Percentiles rank a stretch among this genome's conserved stretches.
phyloP scores from a whole-genome alignment of 1,140 invertebrate genomes.

The Acromyrmex charruanus region DNA sequence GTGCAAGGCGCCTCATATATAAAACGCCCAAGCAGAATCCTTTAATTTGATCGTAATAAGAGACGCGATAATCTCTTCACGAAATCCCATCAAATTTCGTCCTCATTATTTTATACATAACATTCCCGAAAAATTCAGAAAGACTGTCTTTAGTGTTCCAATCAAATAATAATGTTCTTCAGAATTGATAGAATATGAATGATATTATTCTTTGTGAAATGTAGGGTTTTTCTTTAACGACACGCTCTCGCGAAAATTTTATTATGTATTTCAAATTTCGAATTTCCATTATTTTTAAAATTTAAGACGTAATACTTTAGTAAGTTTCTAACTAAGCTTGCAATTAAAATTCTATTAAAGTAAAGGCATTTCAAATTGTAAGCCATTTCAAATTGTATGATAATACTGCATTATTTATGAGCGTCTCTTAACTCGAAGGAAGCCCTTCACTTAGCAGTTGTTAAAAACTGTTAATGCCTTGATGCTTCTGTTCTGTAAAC shows the following conservation, averaged over 20 bases:
- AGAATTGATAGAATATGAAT: neutral
- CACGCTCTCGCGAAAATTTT: neutral
- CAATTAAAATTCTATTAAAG: conserved; percentile 54
- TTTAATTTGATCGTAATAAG: conserved; percentile 54
- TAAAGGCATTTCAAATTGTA: conserved; percentile 29
- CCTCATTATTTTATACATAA: neutral
- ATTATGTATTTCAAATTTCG: neutral
- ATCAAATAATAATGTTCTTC: neutral
- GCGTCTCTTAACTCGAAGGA: conserved; percentile 19
- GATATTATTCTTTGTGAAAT: neutral
- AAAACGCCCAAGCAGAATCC: conserved; percentile 21
- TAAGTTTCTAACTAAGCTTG: conserved; percentile 12
- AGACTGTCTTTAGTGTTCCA: neutral
- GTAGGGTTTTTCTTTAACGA: neutral
- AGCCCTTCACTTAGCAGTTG: conserved; percentile 16
- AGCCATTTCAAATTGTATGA: conserved; percentile 15
- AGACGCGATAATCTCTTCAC: conserved; percentile 24
- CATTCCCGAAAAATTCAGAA: neutral
- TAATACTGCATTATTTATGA: conserved; percentile 52
- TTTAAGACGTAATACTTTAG: neutral
- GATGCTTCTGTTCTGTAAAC: neutral
- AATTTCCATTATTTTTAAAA: conserved; percentile 8
- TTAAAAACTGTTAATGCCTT: conserved; percentile 8
- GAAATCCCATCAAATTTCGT: neutral
- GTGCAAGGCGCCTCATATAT: neutral